Conservation (phyloP, 1,140 invertebrate species). For the Magallana angulata region DNA sequence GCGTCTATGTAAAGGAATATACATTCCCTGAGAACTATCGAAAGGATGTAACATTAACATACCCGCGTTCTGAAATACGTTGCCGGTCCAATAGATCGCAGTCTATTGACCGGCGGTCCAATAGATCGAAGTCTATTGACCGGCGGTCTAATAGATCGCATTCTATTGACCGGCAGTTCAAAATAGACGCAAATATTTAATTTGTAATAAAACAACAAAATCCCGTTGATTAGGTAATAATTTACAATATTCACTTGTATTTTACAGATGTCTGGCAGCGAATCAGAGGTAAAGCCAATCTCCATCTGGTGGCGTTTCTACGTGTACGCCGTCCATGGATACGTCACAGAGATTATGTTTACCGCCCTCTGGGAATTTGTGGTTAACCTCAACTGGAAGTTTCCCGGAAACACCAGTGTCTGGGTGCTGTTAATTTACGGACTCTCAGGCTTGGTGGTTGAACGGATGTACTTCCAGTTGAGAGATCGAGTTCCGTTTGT, state of each 20-base stretch:
- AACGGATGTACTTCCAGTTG: constrained; percentile 78
- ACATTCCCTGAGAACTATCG: too few relatives aligned
- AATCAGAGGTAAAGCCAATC: constrained; percentile 48
- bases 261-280: background rate
- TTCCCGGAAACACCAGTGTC: constrained; percentile 81
- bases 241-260: background rate
- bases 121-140: too few relatives aligned
- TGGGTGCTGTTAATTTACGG: constrained; percentile 82
- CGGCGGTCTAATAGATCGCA: too few relatives aligned
- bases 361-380: constrained; percentile 82
- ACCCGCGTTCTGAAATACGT: too few relatives aligned
- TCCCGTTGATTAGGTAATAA: too few relatives aligned
- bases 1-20: too few relatives aligned
- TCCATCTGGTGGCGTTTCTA: constrained; percentile 77
- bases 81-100: too few relatives aligned
- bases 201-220: too few relatives aligned
- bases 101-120: too few relatives aligned
- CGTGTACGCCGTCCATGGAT: constrained; percentile 82
- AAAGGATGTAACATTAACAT: too few relatives aligned
- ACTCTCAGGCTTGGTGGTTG: constrained; percentile 77
- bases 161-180: too few relatives aligned
- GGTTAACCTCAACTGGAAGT: constrained; percentile 80
- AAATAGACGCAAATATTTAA: too few relatives aligned
- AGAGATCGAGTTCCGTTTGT: constrained; percentile 75
- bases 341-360: constrained; percentile 81